Conservation (phyloP, 1,140 invertebrate species). For the Drepana arcuata region DNA sequence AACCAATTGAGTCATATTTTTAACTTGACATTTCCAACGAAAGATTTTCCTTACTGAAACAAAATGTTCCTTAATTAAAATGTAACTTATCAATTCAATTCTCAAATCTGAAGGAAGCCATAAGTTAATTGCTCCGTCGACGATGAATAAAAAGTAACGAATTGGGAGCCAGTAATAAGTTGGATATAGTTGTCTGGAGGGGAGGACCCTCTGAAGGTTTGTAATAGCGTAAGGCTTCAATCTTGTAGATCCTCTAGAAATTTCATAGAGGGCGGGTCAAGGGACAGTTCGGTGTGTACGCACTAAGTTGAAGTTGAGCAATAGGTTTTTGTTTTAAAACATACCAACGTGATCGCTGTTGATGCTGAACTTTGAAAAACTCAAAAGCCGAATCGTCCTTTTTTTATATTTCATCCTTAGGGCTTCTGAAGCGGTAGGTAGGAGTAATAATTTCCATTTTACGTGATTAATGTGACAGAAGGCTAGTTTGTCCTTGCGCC, state of each 20-base stretch:
- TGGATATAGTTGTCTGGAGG: conserved; percentile 18
- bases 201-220: conserved; percentile 17
- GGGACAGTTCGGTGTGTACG: conserved; percentile 6
- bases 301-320: conserved; percentile 9
- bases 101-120: conserved; percentile 1
- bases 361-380: too few relatives aligned
- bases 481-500: too few relatives aligned
- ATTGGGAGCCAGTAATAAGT: conserved; percentile 34
- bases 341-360: too few relatives aligned
- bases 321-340: too few relatives aligned
- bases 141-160: conserved; percentile 26
- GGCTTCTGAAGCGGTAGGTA: too few relatives aligned
- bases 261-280: conserved; percentile 14
- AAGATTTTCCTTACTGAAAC: neutral
- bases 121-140: conserved; percentile 15
- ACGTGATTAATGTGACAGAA: too few relatives aligned
- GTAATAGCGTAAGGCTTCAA: conserved; percentile 19
- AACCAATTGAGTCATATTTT: too few relatives aligned
- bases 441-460: too few relatives aligned
- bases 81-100: neutral
- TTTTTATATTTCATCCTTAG: too few relatives aligned
- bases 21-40: too few relatives aligned
- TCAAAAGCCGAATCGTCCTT: too few relatives aligned
- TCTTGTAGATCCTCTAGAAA: conserved; percentile 10
- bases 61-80: neutral